Percentiles rank a stretch among this genome's conserved stretches.
Evolutionary conservation across 2,888 invertebrate species (phyloP).

Genomic region (Prenolepis imparis): DNA sequence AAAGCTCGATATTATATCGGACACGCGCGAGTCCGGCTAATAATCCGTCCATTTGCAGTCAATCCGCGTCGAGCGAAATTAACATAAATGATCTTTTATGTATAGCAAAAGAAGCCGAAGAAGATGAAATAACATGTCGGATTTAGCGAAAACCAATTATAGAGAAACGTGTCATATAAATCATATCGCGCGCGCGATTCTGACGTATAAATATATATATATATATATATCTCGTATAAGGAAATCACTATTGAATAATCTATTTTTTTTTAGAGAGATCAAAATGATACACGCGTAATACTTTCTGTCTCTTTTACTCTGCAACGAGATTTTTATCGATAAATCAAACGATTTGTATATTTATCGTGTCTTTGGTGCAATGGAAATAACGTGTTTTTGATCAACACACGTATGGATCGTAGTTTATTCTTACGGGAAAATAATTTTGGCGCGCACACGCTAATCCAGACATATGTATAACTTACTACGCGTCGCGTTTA

Average conservation of each 20-base stretch:
- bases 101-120: background rate
- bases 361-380: background rate
- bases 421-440: background rate
- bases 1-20: conserved; percentile 21
- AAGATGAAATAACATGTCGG: background rate
- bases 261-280: background rate
- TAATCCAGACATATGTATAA: background rate
- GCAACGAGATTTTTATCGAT: background rate
- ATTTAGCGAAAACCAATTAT: conserved; percentile 2
- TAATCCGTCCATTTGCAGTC: background rate
- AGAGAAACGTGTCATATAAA: background rate
- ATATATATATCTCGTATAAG: background rate
- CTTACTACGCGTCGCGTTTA: conserved; percentile 14
- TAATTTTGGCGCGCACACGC: background rate
- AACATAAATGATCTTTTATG: background rate
- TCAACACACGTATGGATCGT: background rate
- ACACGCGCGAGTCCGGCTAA: background rate
- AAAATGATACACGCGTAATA: background rate
- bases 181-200: background rate
- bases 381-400: background rate
- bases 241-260: background rate
- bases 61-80: background rate
- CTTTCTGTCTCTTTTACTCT: background rate
- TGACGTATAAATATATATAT: no score
- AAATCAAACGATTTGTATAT: background rate